Evolutionary conservation across 2,113 vertebrate species (phyloP), one percentile per base, ranked within the genome.

Genomic region (Fulica atra): DNA sequence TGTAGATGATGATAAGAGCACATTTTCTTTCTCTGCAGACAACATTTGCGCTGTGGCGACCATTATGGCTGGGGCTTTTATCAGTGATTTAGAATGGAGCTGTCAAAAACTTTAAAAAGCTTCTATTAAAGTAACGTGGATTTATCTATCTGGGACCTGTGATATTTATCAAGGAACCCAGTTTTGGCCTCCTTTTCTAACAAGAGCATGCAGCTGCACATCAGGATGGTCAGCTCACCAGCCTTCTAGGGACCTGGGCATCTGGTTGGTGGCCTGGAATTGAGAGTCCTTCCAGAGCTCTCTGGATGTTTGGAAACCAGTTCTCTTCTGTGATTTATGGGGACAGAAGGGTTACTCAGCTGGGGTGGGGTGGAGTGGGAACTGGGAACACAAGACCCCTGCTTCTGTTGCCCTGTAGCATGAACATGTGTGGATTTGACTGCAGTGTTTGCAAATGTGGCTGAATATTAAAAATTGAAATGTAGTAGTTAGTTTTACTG

Each of bases 1-100:
- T 86, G 84, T 82, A 92, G 92, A 56, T 94, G 87, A 42, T 80
- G 91, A 89, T 93, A 95, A 96, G 89, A 93, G 87, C 86, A 88
- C 74, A 85, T 95, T 94, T 93, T 81, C 77, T 74, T 86, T 71
- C 51, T 70, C 78, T 96, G 84, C 77, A 88, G 87, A 46, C 88
- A 87, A 46, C 73, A 59, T 81, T 89, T 89, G 85, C 88, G 54
- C 68, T 25, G 42, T 77, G 77, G 56, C 8, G 3, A 81, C 91
- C 81, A 50, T 95, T 92, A 68, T 31, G 51, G 42, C 60, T 38
- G 78, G 15, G 66, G 64, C 78, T 91, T 92, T 95, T 94, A 93
- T 94, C 84, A 81, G 81, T 18, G 74, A 86, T 89, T 77, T 95
- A 88, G 60, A 92, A 80, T 20, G 4, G 13, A 95, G 78, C 79